Conservation (phyloP, 2,888 invertebrate species). For the Drosophila kuntzei region DNA sequence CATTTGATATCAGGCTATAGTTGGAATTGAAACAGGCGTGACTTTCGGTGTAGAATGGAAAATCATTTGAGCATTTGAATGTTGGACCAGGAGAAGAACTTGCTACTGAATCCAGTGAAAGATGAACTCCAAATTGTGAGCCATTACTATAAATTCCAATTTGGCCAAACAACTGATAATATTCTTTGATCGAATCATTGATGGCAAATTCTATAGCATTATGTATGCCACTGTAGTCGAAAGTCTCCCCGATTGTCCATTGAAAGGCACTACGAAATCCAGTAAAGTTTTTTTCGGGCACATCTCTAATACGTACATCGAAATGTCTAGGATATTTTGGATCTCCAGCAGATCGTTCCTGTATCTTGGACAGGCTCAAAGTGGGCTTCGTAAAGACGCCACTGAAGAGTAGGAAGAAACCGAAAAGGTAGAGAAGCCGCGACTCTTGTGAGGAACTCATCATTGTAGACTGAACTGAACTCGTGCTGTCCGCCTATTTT, state of each 20-base stretch:
- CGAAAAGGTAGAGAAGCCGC: background rate
- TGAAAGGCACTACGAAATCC: slow-evolving; percentile 29
- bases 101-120: background rate
- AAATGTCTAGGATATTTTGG: background rate
- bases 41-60: background rate
- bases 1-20: slow-evolving; percentile 15
- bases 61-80: background rate
- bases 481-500: background rate
- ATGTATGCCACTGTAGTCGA: background rate
- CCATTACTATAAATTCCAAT: slow-evolving; percentile 21
- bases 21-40: slow-evolving; percentile 10
- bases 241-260: slow-evolving; percentile 12
- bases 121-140: slow-evolving; percentile 2
- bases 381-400: background rate
- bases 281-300: background rate
- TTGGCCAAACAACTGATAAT: slow-evolving; percentile 4
- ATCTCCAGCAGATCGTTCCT: background rate
- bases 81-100: background rate
- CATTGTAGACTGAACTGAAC: slow-evolving; percentile 1
- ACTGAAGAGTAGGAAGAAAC: background rate
- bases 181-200: background rate
- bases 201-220: slow-evolving; percentile 6
- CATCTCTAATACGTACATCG: background rate
- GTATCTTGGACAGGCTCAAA: background rate
- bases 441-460: slow-evolving; percentile 2